These are phyloP conservation scores for Corella eumyota DNA, from an alignment of 23 tunicate species.

Conservation along the genomic window DNA sequence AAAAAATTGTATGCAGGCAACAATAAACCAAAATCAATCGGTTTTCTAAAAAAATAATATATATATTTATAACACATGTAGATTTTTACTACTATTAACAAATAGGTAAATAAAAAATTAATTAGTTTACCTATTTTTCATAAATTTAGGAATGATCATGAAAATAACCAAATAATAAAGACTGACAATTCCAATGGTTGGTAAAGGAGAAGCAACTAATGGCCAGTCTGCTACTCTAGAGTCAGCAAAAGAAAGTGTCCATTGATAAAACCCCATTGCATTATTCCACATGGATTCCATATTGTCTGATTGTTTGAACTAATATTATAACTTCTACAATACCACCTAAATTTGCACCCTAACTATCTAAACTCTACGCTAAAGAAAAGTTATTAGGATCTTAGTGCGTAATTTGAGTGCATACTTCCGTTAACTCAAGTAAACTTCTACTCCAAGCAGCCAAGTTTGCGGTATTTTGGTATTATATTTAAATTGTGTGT, in stretches of 20 bases:
- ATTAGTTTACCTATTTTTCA: conserved; percentile 52
- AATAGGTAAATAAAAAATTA: background rate
- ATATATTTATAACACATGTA: background rate
- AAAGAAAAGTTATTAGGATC: too few species aligned
- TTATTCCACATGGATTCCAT: too few species aligned
- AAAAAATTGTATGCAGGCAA: conserved; percentile 76
- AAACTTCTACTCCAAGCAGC: too few species aligned
- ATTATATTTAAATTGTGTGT: too few species aligned
- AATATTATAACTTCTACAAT: too few species aligned
- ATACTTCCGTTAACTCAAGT: too few species aligned
- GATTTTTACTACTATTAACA: background rate
- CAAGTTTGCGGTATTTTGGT: too few species aligned
- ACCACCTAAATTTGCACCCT: too few species aligned
- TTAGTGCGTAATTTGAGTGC: too few species aligned
- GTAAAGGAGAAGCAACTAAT: conserved; percentile 41
- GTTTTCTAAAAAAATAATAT: conserved; percentile 20
- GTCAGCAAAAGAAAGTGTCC: conserved; percentile 66
- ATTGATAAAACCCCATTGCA: conserved; percentile 52
- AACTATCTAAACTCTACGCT: too few species aligned
- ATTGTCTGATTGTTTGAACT: too few species aligned
- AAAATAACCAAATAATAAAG: conserved; percentile 34
- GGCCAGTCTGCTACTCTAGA: conserved; percentile 81
- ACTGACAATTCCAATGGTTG: conserved; percentile 57
- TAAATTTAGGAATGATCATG: conserved; percentile 44
- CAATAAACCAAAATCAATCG: conserved; percentile 68